Conservation (phyloP, 2,888 invertebrate genomes). For the Steromphala cineraria region DNA sequence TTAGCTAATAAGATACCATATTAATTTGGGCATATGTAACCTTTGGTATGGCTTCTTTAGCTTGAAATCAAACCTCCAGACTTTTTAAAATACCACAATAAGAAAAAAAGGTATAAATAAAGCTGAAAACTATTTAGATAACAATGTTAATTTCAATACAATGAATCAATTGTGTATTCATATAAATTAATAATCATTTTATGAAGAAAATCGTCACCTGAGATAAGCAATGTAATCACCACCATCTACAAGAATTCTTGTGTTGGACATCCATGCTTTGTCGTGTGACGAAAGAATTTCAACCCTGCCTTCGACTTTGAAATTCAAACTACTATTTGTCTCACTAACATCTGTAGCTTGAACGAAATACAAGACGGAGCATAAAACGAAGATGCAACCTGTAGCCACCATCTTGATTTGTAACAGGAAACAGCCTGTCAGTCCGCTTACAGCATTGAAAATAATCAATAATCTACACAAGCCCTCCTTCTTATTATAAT, state of each 20-base stretch:
- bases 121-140: no score
- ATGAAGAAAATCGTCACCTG: conserved; percentile 74
- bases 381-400: conserved; percentile 26
- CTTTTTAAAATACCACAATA: no score
- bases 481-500: no score
- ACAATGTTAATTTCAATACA: no score
- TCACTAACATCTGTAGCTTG: conserved; percentile 39
- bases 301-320: conserved; percentile 71
- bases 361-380: conserved; percentile 31
- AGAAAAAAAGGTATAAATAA: no score
- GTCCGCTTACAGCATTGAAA: no score
- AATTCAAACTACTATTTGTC: conserved; percentile 41
- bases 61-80: no score
- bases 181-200: neutral
- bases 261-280: conserved; percentile 70
- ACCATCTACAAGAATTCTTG: conserved; percentile 84
- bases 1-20: no score
- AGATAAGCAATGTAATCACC: conserved; percentile 92
- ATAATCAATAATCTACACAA: no score
- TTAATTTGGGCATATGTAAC: no score
- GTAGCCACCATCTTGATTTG: conserved; percentile 39
- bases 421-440: conserved; percentile 22
- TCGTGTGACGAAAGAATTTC: conserved; percentile 66
- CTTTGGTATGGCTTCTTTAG: no score
- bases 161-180: no score